These are phyloP conservation scores for Amblyopsis rosae DNA, from an alignment of 2,113 vertebrate genomes.

Conservation along the genomic window DNA sequence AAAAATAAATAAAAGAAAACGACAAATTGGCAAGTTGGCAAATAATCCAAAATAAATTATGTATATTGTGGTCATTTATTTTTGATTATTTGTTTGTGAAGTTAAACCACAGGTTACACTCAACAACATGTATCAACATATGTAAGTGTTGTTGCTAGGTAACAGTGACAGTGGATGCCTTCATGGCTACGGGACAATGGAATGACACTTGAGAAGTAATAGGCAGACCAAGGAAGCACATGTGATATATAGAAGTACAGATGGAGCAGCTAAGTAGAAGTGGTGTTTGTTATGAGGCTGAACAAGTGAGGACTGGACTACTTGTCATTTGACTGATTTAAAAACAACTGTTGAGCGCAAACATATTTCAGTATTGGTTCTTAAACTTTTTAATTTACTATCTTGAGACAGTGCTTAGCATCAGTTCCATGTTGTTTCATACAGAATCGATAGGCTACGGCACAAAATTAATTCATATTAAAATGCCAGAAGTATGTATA, in stretches of 20 bases:
- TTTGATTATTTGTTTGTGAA: too few species aligned
- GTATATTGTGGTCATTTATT: too few species aligned
- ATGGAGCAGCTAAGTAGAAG: not conserved
- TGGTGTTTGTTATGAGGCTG: not conserved
- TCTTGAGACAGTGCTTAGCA: conserved; percentile 3
- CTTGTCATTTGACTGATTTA: not conserved
- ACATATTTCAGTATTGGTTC: not conserved
- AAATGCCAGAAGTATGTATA: conserved; percentile 20
- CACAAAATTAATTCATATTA: conserved; percentile 31
- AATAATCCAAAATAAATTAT: too few species aligned
- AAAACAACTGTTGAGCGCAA: not conserved
- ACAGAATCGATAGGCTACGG: conserved; percentile 30
- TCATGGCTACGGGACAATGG: conserved; percentile 17
- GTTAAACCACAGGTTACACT: not conserved
- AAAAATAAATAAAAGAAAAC: too few species aligned
- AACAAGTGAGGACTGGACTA: not conserved
- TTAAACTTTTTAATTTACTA: not conserved
- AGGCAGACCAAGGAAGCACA: conserved; percentile 1
- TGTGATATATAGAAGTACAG: too few species aligned
- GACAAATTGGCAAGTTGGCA: too few species aligned
- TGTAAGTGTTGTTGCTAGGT: conserved; percentile 31
- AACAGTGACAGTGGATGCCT: conserved; percentile 14
- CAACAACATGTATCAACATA: conserved; percentile 27
- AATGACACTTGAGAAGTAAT: not conserved
- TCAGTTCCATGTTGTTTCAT: conserved; percentile 3